Evolutionary conservation across 1,140 invertebrate genomes (phyloP), one percentile per base, ranked within the genome.

Genomic region (Teleopsis dalmanni): DNA sequence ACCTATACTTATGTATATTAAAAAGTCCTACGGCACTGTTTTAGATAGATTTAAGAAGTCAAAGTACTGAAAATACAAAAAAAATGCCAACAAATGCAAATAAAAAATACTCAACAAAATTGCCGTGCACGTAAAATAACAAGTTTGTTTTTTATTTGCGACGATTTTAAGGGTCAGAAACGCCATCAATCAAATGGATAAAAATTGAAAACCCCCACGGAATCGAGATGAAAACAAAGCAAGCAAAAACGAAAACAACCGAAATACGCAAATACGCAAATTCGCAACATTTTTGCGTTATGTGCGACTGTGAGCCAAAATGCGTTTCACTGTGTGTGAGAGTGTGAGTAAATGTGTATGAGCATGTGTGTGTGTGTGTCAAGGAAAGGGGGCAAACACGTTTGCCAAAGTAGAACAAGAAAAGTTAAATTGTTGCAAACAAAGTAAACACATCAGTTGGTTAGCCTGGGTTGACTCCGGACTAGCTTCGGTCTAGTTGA

Each of bases 121-220:
- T 19, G 27, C 25, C 2, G 18, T 21, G 10, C 19, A 21, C 14
- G 4, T 35, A 35, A 18, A 41, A 43, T 27, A 18, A 43, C 25
- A 43, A 43, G 26, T 18, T 43, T 43, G 26, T 29, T 43, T 43
- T 43, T 43, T 43, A 43, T 43, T 43, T 21, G 14, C 26, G 41
- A 19, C 25, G 25, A 43, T 43, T 43, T 43, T 43, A 43, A 43
- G 26, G 41, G 41, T 43, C 41, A 43, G n/a, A 43, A 43, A 19
- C 26, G 41, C 14, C 41, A 43, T 43, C 41, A 43, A 43, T 43
- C 41, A 43, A 43, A 43, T 13, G 41, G 41, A n/a, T 11, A 16
- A 43, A 16, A 43, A 43, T 16, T 29, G 25, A 43, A 43, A 43
- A n/a, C 16, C 41, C 41, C 13, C 27, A 43, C 31, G 31, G 31